phyloP scores from a whole-genome alignment of 2,797 vertebrate species.

The Dicrostonyx torquatus region DNA sequence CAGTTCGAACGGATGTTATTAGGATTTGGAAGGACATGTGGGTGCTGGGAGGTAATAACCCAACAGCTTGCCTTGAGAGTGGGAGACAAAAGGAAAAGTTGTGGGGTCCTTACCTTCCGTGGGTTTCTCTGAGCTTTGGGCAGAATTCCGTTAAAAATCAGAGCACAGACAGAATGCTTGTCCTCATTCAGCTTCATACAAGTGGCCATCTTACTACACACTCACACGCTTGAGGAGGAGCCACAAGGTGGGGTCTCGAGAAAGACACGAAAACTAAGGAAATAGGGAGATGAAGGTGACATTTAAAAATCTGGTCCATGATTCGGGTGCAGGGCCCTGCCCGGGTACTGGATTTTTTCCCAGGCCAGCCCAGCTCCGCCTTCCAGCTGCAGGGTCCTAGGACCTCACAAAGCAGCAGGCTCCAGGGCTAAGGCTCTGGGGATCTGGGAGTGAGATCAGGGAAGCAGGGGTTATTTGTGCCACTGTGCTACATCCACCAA shows the following conservation, averaged over 20 bases:
- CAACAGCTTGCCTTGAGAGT: no score
- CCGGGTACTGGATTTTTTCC: no score
- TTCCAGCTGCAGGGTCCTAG: no score
- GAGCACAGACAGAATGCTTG: background rate
- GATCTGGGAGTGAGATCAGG: no score
- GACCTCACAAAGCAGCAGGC: no score
- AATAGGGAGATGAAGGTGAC: background rate
- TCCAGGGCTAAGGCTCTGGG: no score
- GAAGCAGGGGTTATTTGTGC: no score
- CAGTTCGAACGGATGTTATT: background rate
- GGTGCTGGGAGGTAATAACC: background rate
- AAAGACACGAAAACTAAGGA: conserved; percentile 4
- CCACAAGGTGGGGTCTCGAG: background rate
- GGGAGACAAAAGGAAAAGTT: no score
- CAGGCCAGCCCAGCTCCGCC: no score
- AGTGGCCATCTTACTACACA: background rate
- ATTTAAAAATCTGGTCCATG: background rate
- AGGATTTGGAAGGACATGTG: background rate
- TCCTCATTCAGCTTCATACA: no score
- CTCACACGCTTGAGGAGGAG: background rate
- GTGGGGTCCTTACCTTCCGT: background rate
- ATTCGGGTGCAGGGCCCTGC: no score
- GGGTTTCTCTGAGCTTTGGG: background rate
- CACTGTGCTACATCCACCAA: no score
- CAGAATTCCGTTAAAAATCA: background rate